phyloP scores from a whole-genome alignment of 2,797 vertebrate species.

The Fundulus diaphanus region DNA sequence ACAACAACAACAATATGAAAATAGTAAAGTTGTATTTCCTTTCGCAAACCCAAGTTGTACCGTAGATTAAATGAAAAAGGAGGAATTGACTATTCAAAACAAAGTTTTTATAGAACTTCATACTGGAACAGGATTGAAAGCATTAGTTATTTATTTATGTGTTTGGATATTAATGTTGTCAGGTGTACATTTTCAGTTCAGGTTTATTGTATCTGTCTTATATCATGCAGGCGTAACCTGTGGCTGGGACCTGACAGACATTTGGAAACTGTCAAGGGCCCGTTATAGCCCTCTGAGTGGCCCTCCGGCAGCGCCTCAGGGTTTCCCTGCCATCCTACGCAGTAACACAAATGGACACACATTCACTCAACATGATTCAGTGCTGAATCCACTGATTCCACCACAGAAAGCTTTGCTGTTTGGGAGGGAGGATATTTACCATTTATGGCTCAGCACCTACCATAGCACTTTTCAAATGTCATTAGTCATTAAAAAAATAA shows the following conservation, averaged over 20 bases:
- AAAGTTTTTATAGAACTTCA: not conserved
- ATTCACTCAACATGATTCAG: conserved; percentile 27
- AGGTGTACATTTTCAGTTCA: not conserved
- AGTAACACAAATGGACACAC: conserved; percentile 44
- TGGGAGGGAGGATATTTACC: conserved; percentile 38
- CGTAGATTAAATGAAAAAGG: not conserved
- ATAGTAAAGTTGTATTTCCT: not conserved
- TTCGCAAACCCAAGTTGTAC: not conserved
- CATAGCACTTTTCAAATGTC: conserved; percentile 64
- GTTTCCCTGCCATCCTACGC: conserved; percentile 25
- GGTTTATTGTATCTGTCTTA: not conserved
- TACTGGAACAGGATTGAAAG: not conserved
- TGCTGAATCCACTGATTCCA: conserved; percentile 48
- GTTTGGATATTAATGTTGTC: not conserved
- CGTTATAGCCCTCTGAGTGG: conserved; percentile 33
- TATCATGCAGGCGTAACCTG: conserved; percentile 21
- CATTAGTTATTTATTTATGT: not conserved
- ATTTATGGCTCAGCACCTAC: conserved; percentile 43
- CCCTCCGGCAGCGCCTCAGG: conserved; percentile 54
- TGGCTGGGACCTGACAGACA: conserved; percentile 24
- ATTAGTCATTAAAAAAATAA: conserved; percentile 64
- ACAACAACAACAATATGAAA: not conserved
- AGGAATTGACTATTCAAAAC: not conserved
- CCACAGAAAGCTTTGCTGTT: conserved; percentile 31
- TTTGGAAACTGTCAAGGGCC: conserved; percentile 42